Evolutionary conservation across 2,113 vertebrate genomes (phyloP).

Genomic region (Prunella fulvescens): DNA sequence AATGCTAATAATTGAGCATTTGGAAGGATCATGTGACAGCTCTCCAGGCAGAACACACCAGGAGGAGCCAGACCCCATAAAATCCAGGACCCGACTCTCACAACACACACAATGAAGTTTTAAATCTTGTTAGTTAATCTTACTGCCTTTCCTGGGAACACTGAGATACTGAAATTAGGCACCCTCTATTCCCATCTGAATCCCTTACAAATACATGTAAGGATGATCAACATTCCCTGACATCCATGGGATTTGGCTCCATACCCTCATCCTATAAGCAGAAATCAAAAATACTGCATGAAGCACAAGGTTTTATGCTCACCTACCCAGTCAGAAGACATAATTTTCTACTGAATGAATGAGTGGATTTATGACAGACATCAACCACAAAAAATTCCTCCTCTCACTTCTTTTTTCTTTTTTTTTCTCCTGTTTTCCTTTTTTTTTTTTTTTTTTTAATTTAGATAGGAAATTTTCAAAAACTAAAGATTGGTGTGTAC

Average conservation of each 20-base stretch:
- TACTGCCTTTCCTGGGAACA: background rate
- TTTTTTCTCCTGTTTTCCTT: accelerated
- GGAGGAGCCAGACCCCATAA: background rate
- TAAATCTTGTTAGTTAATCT: background rate
- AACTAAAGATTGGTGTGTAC: background rate
- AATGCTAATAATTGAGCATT: background rate
- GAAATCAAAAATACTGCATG: background rate
- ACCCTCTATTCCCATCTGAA: background rate
- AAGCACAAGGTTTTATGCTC: background rate
- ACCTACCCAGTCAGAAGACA: background rate
- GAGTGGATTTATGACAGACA: background rate
- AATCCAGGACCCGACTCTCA: background rate
- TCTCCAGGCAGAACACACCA: background rate
- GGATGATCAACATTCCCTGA: background rate
- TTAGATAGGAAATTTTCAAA: background rate
- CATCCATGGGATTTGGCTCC: background rate
- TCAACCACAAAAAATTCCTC: background rate
- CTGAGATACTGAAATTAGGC: background rate
- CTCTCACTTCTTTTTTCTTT: background rate
- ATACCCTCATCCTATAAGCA: accelerated
- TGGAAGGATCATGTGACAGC: background rate
- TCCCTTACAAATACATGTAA: background rate
- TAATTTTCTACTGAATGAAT: background rate
- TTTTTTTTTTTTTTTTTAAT: background rate
- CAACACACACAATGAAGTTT: background rate